Base-by-base conservation (phyloP, 2,888 invertebrate species). In the Yponomeuta plumbellus region DNA sequence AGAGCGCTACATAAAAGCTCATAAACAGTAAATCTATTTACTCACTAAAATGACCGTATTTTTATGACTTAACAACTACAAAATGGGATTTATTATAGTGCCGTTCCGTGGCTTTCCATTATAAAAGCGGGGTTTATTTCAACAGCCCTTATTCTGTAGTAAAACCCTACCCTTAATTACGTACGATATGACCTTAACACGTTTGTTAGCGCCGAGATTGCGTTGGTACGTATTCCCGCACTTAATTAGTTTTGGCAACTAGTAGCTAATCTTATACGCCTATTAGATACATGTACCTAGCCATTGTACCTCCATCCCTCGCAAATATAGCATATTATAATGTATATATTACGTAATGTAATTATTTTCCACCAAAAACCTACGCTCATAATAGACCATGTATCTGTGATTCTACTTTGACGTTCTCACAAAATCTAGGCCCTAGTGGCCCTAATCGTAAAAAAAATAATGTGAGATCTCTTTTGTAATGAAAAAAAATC, bases 181-280 rank as follows among this genome's bases (percentile, higher is more conserved):
- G 57, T 20, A 57, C n/a, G 44, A 44, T 44, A 52, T 58, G 65
- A 65, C 52, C 39, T 65, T 65, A 13, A 58, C 65, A 11, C 39
- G 57, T n/a, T 20, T 58, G 58, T 65, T 65, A 34, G 34, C 65
- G n/a, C 11, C 58, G 65, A 65, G 57, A 56, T 52, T 65, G 57
- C 57, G 39, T 17, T 65, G 5, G 26, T 34, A 21, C 20, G 57
- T 61, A 34, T 34, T 65, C 5, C 26, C 34, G 34, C 65, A 17
- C 20, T 11, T 65, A 65, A 65, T 65, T 65, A 65, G 65, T 65
- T 65, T 56, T 8, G 21, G 52, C 22, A 21, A 13, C 23, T 58
- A 44, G 44, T 44, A 13, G 5, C 13, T 52, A 52, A 52, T 52
- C 17, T 52, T 1, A 52, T 52, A 52, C 44, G 17, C 44, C 44